Percentiles rank a stretch among this genome's conserved stretches.
These are phyloP conservation scores for Laticauda laticaudata DNA, from an alignment of 2,113 vertebrate genomes.

Conservation along the genomic window DNA sequence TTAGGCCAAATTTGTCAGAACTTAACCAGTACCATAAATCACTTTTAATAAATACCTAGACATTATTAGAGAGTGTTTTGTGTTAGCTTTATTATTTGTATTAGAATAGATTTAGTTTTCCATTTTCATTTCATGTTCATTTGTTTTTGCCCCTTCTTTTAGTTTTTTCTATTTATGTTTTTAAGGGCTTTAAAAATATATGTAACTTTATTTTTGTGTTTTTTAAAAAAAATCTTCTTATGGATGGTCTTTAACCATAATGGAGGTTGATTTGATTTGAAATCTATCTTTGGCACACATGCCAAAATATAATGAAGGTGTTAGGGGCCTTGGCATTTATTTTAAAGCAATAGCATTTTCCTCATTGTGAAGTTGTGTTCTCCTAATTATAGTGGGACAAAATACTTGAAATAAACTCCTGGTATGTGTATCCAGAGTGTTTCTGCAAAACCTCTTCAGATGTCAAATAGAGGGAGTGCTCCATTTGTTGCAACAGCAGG, in stretches of 20 bases:
- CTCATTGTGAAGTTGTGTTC: background rate
- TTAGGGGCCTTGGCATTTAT: too few relatives aligned
- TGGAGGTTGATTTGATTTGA: background rate
- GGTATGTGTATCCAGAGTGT: conserved; percentile 6
- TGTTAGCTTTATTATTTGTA: background rate
- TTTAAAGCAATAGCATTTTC: background rate
- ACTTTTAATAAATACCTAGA: background rate
- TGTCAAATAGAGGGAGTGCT: conserved; percentile 27
- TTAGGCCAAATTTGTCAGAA: background rate
- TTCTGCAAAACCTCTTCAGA: conserved; percentile 23
- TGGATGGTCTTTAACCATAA: background rate
- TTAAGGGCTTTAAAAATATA: background rate
- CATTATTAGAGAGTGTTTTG: background rate
- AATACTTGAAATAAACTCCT: conserved; percentile 3
- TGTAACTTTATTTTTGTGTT: background rate
- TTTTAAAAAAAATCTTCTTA: too few relatives aligned
- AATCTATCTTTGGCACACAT: background rate
- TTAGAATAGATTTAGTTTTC: background rate
- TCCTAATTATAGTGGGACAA: background rate
- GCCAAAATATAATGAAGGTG: background rate
- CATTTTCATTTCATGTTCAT: too few relatives aligned
- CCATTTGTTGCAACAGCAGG: conserved; percentile 35
- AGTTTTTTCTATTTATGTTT: background rate
- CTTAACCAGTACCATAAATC: background rate
- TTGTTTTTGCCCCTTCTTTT: background rate